phyloP scores from a whole-genome alignment of 2,888 invertebrate genomes.

The Cheilosia grossa region DNA sequence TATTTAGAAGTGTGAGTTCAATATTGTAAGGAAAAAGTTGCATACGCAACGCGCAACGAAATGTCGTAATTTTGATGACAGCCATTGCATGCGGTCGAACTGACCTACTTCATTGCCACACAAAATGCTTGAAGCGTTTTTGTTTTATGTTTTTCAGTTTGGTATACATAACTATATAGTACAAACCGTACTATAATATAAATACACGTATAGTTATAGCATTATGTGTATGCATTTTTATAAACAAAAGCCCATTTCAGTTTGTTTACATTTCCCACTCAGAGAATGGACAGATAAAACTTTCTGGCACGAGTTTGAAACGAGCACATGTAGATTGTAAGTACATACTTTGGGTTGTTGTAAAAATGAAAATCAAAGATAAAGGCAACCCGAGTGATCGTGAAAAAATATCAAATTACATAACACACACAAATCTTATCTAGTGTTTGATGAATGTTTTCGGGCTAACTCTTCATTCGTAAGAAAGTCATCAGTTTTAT shows the following conservation, averaged over 20 bases:
- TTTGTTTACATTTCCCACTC: conserved; percentile 5
- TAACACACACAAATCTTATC: no score
- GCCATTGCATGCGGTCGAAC: neutral
- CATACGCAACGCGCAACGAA: neutral
- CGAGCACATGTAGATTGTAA: neutral
- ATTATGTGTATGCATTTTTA: neutral
- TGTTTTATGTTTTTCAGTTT: neutral
- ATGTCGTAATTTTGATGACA: neutral
- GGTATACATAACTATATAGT: neutral
- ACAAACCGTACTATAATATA: neutral
- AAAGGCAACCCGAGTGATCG: no score
- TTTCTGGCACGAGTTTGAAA: neutral
- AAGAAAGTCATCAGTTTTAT: no score
- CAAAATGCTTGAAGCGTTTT: neutral
- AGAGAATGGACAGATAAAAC: neutral
- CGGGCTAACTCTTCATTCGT: no score
- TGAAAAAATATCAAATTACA: no score
- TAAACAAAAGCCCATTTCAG: neutral
- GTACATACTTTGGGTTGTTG: no score
- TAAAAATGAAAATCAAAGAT: no score
- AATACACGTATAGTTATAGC: neutral
- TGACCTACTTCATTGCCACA: conserved; percentile 4
- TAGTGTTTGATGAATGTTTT: no score
- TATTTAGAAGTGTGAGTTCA: neutral
- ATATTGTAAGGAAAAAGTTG: neutral